A percentile compares a stretch with the other conserved stretches of the same genome.
phyloP scores from a whole-genome alignment of 2,797 vertebrate genomes.

The Anguilla marmorata region DNA sequence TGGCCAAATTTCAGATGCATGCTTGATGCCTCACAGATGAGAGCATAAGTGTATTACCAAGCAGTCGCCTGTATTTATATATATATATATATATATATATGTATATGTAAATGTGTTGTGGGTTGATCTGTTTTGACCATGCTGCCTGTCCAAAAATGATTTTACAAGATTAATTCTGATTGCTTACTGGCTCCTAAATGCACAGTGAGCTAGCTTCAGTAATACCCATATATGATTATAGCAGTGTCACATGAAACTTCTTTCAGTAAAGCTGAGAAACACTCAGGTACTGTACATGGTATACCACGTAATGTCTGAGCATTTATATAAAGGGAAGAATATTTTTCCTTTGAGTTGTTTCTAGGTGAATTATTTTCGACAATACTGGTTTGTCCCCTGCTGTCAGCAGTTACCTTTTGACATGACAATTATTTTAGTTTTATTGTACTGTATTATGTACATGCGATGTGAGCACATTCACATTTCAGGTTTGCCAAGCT shows the following conservation, averaged over 20 bases:
- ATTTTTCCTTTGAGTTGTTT: background rate
- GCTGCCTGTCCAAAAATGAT: background rate
- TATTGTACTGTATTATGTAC: background rate
- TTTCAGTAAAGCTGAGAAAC: background rate
- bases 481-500: background rate
- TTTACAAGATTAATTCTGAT: background rate
- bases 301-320: background rate
- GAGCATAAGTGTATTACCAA: background rate
- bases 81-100: too few species aligned
- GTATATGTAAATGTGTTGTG: background rate
- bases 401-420: background rate
- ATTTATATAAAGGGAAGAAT: background rate
- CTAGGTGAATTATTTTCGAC: background rate
- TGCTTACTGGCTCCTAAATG: background rate
- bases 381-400: background rate
- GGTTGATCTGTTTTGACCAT: background rate
- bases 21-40: background rate
- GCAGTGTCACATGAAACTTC: background rate
- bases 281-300: background rate
- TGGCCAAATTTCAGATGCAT: background rate
- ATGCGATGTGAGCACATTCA: background rate
- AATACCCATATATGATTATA: background rate
- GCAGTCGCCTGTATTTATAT: background rate
- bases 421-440: background rate
- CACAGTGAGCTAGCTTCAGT: background rate